Base-by-base conservation (phyloP, 2,888 invertebrate genomes). In the Megamerina dolium region DNA sequence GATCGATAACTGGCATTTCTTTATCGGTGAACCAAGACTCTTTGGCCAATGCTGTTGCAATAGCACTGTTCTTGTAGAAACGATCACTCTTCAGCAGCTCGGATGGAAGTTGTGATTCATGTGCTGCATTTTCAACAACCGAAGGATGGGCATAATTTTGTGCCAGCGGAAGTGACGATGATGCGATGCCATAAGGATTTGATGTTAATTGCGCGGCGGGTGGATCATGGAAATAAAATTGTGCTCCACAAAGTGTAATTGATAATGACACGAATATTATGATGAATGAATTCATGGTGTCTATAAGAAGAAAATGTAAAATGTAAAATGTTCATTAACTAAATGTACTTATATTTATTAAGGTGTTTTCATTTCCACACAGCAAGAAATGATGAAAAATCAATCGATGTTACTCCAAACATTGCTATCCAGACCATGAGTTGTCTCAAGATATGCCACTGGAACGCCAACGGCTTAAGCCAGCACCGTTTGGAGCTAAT, bases 21-120 rank as follows among this genome's bases (percentile, higher is more conserved):
- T 85, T 85, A 52, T 82, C 77, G 0, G 80, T 77, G 53, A 86
- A 80, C 84, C 87, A 86, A 1, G 87, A 87, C 56, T 84, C 85
- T 57, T 82, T 81, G 2, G 88, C 87, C 9, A 89, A 73, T 0
- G 79, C 82, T 5, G 79, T 80, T 5, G 84, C 87, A 10, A 86
- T 78, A 2, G 74, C 67, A 0, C 87, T 87, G 69, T 88, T 82
- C 57, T 83, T 85, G 65, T 86, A 89, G 66, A 88, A 88, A 5
- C 73, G 73, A 3, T 55, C 54, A 39, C 68, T 64, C 34, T 77
- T 77, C 37, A 77, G 70, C 20, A 85, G 70, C 46, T 85, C 80
- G 1, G 78, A 71, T 0, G 87, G 87, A n/a, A 88, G 72, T 36
- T 80, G 75, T 0, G 85, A 76, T 60, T 89, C 88, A 57, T 79